Percentiles rank a stretch among this genome's conserved stretches.
Evolutionary conservation across 2,797 vertebrate genomes (phyloP).

Genomic region (Naso thynnoides): DNA sequence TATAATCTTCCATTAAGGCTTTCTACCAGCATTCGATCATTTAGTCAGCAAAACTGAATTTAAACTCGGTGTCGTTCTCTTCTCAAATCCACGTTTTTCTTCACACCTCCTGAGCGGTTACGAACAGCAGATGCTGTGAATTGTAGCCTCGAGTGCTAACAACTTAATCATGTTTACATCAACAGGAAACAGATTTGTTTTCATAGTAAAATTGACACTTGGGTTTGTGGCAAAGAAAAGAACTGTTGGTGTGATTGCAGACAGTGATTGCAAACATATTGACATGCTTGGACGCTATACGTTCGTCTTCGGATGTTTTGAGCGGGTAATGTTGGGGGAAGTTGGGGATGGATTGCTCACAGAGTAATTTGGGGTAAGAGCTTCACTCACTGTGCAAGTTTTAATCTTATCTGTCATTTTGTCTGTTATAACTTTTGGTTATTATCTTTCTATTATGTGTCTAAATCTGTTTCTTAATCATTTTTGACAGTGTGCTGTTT

Average conservation of each 20-base stretch:
- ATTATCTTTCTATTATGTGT: slow-evolving; percentile 27
- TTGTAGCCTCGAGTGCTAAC: slow-evolving; percentile 23
- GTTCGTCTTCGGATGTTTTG: not conserved
- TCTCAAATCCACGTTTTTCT: slow-evolving; percentile 28
- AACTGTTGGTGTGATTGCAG: slow-evolving; percentile 47
- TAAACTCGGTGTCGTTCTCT: not conserved
- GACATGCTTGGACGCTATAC: slow-evolving; percentile 31
- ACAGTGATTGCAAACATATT: slow-evolving; percentile 46
- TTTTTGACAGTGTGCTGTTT: slow-evolving; percentile 38
- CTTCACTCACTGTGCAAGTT: slow-evolving; percentile 14
- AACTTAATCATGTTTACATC: slow-evolving; percentile 23
- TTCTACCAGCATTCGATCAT: too few species aligned
- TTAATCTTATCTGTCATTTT: slow-evolving; percentile 34
- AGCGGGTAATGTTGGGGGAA: not conserved
- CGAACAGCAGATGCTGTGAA: slow-evolving; percentile 35
- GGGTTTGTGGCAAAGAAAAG: slow-evolving; percentile 46
- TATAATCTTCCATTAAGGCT: not conserved
- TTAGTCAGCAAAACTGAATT: not conserved
- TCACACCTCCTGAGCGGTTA: slow-evolving; percentile 13
- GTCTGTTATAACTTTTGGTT: slow-evolving; percentile 45
- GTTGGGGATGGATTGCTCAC: not conserved
- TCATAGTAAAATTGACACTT: slow-evolving; percentile 42
- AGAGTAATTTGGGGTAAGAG: slow-evolving; percentile 19
- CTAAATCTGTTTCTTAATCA: slow-evolving; percentile 11
- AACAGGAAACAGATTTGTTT: slow-evolving; percentile 63